Conservation (phyloP, 53 echinoderm and acorn worm genomes). For the Temnopleurus reevesii region DNA sequence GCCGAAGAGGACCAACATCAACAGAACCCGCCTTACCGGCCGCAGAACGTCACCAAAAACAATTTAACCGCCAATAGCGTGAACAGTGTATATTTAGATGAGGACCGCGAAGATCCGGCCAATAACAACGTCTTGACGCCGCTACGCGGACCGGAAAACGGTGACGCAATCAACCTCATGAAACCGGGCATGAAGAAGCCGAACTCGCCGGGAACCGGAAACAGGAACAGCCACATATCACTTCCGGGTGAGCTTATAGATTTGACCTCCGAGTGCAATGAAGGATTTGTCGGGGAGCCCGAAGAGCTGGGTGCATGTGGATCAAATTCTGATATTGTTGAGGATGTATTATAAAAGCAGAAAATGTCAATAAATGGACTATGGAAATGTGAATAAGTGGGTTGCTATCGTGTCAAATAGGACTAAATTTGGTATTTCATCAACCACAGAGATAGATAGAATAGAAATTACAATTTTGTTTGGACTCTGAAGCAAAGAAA, state of each 20-base stretch:
- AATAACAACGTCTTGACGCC: slow-evolving; percentile 15
- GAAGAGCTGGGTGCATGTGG: slow-evolving; percentile 2
- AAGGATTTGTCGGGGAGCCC: neutral
- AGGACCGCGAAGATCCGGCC: slow-evolving; percentile 35
- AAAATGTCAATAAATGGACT: too few species aligned
- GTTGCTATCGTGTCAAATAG: too few species aligned
- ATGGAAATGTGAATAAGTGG: too few species aligned
- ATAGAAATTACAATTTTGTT: too few species aligned
- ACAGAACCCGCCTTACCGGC: neutral
- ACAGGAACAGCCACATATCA: slow-evolving; percentile 46
- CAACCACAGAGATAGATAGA: too few species aligned
- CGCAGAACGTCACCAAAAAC: slow-evolving; percentile 29
- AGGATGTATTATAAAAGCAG: neutral
- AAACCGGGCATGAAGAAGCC: slow-evolving; percentile 35
- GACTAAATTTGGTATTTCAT: too few species aligned
- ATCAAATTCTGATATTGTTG: neutral
- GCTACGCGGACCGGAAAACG: slow-evolving; percentile 41
- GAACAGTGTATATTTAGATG: slow-evolving; percentile 64
- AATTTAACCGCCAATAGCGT: slow-evolving; percentile 67
- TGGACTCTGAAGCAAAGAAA: too few species aligned
- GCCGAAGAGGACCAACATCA: neutral
- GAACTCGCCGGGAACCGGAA: slow-evolving; percentile 41
- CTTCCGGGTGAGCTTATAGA: slow-evolving; percentile 58
- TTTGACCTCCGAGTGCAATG: slow-evolving; percentile 29
- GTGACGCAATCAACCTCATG: slow-evolving; percentile 38